Evolutionary conservation across 1,140 invertebrate genomes (phyloP), one percentile per base, ranked within the genome.

Genomic region (Trichomalopsis sarcophagae): DNA sequence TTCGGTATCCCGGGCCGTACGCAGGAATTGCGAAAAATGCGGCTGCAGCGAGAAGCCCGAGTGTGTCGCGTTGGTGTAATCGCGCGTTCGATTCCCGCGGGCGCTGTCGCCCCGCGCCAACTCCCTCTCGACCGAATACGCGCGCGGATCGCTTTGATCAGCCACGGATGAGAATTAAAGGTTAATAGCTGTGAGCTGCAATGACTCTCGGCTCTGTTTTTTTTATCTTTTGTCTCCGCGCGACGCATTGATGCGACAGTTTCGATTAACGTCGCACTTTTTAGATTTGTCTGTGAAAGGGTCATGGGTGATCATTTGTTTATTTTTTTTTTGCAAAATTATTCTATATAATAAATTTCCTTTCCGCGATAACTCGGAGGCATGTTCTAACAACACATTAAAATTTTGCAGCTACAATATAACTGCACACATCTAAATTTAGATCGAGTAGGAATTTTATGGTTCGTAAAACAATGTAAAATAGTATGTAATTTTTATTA

Each of bases 81-180:
- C 75, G 75, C 75, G 40, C 75, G 73, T 75, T 75, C 73, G 36
- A 75, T 77, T 77, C 47, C 75, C 75, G 21, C 75, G 75, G 75
- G 75, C 75, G 23, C 21, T 55, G 75, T 50, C 75, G 0, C 23
- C n/a, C 10, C 55, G 6, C 3, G 6, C 3, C 55, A 62, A 6
- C 4, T n/a, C 21, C 55, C 44, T 55, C 21, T 50, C 9, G 4
- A 23, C 36, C 44, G 44, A 47, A 77, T 77, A 36, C 33, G n/a
- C 75, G 44, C 23, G 44, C 23, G 44, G n/a, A 50, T 77, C 44
- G 75, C 75, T 77, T 77, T 77, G 75, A 77, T 77, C 40, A 55
- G 75, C 40, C 44, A 30, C 75, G 44, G 55, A 50, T 50, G 47
- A 77, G 44, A 77, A 44, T 75, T 75, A 75, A 40, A 75, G 36